Base-by-base conservation (phyloP, 2,888 invertebrate genomes). In the Cheilosia soror region DNA sequence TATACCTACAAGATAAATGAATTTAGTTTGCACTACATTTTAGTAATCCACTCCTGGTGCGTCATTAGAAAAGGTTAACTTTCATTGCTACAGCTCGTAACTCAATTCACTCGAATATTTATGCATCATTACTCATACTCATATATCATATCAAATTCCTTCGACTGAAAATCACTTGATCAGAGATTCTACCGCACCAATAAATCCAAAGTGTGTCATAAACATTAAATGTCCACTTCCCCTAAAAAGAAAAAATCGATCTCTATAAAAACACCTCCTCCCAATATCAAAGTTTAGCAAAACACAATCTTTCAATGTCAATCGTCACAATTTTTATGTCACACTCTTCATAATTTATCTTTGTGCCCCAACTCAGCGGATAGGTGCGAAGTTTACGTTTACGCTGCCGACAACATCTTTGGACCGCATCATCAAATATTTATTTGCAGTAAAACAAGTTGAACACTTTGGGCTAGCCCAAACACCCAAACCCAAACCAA, bases 401-500 rank as follows among this genome's bases (percentile, higher is more conserved):
- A 11, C 37, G 37, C 37, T 37, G 47, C 44, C 47, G 73, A 47
- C 65, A 40, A 57, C 63, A 49, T 47, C 63, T 65, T 37, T 42
- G 27, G 57, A 66, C 58, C 65, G 33, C 66, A 66, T 58, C 76
- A 53, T 58, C 76, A 68, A 77, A 49, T 62, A 49, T 60, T 77
- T 77, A 69, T 69, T 62, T 53, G 77, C 77, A 69, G 44, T 44
- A 49, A 69, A 75, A 75, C 75, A 66, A 75, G 73, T 63, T 63
- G 55, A 63, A 63, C 63, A 63, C 33, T 63, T 65, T 55, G 44
- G 55, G 25, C 27, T 47, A 55, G 33, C 62, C 49, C n/a, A 51
- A 42, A 53, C 55, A 44, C 11, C 71, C 20, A 20, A 20, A 20
- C 20, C 15, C n/a, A 5, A 15, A n/a, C 2, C 33, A 42, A 20